phyloP scores from a whole-genome alignment of 2,113 vertebrate genomes.

The Brachyistius frenatus region DNA sequence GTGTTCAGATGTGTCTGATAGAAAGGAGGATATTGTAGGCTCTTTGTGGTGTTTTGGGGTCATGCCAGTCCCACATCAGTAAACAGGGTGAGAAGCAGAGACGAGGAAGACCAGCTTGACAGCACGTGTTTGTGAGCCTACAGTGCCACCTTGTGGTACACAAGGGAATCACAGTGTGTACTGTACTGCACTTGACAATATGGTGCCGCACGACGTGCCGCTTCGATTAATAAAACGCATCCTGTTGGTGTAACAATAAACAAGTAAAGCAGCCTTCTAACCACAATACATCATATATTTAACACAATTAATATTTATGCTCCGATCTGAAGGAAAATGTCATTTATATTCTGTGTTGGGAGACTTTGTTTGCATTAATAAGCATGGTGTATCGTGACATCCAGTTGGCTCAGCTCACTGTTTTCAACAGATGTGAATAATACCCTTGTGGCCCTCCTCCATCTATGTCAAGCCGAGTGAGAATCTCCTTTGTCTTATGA shows the following conservation, averaged over 20 bases:
- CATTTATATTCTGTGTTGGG: conserved; percentile 76
- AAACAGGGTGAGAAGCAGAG: neutral
- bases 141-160: conserved; percentile 74
- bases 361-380: conserved; percentile 81
- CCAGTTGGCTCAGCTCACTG: conserved; percentile 74
- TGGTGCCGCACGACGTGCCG: conserved; percentile 24
- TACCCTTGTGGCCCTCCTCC: conserved; percentile 78
- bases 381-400: conserved; percentile 75
- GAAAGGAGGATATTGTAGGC: neutral
- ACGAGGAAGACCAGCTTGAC: neutral
- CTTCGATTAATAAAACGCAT: conserved; percentile 59
- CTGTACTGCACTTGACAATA: neutral
- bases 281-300: conserved; percentile 72
- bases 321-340: conserved; percentile 62
- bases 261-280: conserved; percentile 55
- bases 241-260: conserved; percentile 59
- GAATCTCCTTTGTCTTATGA: conserved; percentile 83
- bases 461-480: conserved; percentile 79
- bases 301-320: conserved; percentile 80
- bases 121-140: conserved; percentile 55
- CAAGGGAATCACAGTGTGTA: conserved; percentile 17
- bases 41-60: neutral
- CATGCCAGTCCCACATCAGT: neutral
- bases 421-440: conserved; percentile 82
- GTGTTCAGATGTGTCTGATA: neutral